A percentile compares a stretch with the other conserved stretches of the same genome.
These are phyloP conservation scores for Acropternis orthonyx DNA, from an alignment of 2,797 vertebrate species.

Conservation along the genomic window DNA sequence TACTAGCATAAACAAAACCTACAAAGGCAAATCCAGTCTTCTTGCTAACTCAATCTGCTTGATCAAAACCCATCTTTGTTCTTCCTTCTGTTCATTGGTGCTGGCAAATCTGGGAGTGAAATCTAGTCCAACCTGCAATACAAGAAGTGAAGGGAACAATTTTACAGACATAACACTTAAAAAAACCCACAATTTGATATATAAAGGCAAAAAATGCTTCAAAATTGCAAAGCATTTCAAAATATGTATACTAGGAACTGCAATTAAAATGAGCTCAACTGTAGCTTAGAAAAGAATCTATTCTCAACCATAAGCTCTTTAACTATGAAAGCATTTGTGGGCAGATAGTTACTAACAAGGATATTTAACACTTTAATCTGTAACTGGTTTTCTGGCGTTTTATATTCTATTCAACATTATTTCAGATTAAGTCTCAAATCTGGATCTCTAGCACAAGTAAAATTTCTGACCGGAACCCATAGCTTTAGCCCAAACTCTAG, in stretches of 20 bases:
- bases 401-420: neutral
- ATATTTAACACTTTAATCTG: neutral
- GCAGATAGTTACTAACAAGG: neutral
- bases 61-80: conserved; percentile 89
- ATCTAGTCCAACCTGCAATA: conserved; percentile 90
- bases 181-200: neutral
- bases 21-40: conserved; percentile 90
- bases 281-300: neutral
- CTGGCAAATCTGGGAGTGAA: conserved; percentile 89
- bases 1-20: conserved; percentile 64
- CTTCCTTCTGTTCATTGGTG: conserved; percentile 84
- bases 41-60: conserved; percentile 89
- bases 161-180: neutral
- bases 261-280: neutral
- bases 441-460: neutral
- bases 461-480: neutral
- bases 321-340: neutral
- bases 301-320: neutral
- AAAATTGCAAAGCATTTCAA: neutral
- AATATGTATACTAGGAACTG: neutral
- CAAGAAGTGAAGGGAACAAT: neutral
- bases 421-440: neutral
- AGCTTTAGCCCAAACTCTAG: neutral
- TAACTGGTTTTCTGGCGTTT: neutral
- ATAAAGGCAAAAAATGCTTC: neutral